Conservation (phyloP, 2,113 vertebrate genomes). For the Callospermophilus lateralis region DNA sequence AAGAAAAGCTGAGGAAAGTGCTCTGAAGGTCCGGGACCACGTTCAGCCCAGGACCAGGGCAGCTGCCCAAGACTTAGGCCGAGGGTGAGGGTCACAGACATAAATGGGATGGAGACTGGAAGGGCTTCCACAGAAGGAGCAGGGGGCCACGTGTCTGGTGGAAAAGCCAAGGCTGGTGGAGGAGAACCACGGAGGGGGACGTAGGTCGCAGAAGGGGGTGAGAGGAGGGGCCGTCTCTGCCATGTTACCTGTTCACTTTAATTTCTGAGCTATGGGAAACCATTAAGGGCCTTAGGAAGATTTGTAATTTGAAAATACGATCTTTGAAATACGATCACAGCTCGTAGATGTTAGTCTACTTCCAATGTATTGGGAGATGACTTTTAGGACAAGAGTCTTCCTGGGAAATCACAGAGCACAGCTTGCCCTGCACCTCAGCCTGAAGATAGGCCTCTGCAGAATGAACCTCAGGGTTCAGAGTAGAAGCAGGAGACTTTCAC, state of each 20-base stretch:
- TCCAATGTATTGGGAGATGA: not conserved
- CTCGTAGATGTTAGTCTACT: not conserved
- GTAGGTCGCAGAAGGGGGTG: too few relatives aligned
- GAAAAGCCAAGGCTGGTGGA: too few relatives aligned
- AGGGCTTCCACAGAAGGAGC: too few relatives aligned
- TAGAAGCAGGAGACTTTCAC: not conserved
- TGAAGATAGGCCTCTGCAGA: not conserved
- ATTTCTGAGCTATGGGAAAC: not conserved
- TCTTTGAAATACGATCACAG: not conserved
- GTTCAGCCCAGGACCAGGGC: too few relatives aligned
- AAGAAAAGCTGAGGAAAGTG: too few relatives aligned
- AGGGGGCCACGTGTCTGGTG: too few relatives aligned
- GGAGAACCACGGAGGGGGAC: too few relatives aligned
- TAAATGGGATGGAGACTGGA: too few relatives aligned
- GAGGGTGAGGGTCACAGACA: too few relatives aligned
- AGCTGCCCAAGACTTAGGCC: too few relatives aligned
- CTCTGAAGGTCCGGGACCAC: too few relatives aligned
- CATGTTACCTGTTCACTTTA: not conserved
- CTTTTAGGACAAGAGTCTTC: not conserved
- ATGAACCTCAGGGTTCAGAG: not conserved
- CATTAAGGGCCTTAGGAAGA: not conserved
- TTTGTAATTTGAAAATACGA: not conserved
- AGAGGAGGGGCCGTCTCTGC: not conserved
- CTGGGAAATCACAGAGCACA: not conserved
- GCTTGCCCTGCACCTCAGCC: not conserved